These are phyloP conservation scores for Sinocyclocheilus grahami DNA, from an alignment of 2,113 vertebrate species.

Conservation along the genomic window DNA sequence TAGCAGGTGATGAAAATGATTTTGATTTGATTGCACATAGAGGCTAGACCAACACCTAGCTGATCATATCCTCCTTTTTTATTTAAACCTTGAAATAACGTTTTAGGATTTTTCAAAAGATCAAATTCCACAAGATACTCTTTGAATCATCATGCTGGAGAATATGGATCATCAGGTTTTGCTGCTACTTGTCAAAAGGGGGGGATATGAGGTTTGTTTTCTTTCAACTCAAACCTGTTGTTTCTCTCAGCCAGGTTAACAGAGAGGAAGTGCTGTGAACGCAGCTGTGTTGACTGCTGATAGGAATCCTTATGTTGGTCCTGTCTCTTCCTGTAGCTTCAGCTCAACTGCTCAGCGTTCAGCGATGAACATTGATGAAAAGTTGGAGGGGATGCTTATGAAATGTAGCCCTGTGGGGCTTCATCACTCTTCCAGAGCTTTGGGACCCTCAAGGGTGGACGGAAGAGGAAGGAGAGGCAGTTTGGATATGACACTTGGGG, in stretches of 20 bases:
- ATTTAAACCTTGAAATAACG: not conserved
- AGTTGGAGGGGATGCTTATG: conserved; percentile 94
- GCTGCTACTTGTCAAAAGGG: no score
- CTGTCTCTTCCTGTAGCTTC: conserved; percentile 43
- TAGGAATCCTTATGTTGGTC: conserved; percentile 56
- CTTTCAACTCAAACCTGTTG: not conserved
- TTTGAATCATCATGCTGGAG: not conserved
- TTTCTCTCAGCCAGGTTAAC: not conserved
- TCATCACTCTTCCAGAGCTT: conserved; percentile 78
- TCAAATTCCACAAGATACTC: not conserved
- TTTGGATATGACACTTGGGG: conserved; percentile 84
- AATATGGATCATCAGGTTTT: not conserved
- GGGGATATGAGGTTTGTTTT: not conserved
- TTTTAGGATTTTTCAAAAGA: not conserved
- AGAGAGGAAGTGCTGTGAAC: not conserved
- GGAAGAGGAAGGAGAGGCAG: conserved; percentile 75
- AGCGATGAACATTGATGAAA: conserved; percentile 98
- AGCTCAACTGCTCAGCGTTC: conserved; percentile 72
- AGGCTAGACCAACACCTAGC: not conserved
- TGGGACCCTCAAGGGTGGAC: conserved; percentile 76
- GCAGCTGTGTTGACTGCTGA: conserved; percentile 39
- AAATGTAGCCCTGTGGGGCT: conserved; percentile 88
- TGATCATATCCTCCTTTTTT: not conserved
- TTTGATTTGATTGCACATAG: not conserved
- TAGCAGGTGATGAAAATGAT: not conserved